phyloP scores from a whole-genome alignment of 1,140 invertebrate genomes.

The Parapsyche elsis region DNA sequence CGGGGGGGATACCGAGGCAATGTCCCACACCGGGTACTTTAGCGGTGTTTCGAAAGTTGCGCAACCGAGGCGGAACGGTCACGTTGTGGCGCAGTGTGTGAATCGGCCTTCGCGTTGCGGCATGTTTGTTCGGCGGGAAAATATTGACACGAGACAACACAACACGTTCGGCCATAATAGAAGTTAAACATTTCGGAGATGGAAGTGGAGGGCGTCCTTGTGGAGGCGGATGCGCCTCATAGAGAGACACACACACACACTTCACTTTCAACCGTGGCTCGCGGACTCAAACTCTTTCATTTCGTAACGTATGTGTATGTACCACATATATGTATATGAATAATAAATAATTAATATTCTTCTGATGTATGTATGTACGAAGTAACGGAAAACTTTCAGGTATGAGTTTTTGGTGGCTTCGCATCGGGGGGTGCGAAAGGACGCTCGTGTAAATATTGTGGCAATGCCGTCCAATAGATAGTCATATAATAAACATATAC shows the following conservation, averaged over 20 bases:
- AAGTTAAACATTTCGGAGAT: slow-evolving; percentile 5
- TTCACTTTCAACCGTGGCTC: background rate
- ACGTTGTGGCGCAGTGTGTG: no score
- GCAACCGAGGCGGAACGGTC: no score
- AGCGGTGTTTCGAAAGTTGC: no score
- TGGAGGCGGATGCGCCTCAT: slow-evolving; percentile 11
- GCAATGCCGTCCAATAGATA: background rate
- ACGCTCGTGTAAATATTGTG: slow-evolving; percentile 3
- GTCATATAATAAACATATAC: no score
- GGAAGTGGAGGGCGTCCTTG: slow-evolving; percentile 7
- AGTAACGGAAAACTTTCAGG: background rate
- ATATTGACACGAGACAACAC: slow-evolving; percentile 1
- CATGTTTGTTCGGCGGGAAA: background rate
- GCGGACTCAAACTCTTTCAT: no score
- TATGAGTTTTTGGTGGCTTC: background rate
- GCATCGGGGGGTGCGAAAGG: slow-evolving; percentile 16
- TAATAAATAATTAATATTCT: no score
- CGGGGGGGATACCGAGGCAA: no score
- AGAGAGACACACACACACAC: background rate
- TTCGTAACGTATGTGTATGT: no score
- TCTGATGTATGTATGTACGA: no score
- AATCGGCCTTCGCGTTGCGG: no score
- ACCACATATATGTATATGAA: no score
- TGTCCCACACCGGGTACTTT: no score
- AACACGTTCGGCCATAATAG: background rate